Percentiles rank a stretch among this genome's conserved stretches.
These are phyloP conservation scores for Cephalopholis sonnerati DNA, from an alignment of 2,113 vertebrate genomes.

Conservation along the genomic window DNA sequence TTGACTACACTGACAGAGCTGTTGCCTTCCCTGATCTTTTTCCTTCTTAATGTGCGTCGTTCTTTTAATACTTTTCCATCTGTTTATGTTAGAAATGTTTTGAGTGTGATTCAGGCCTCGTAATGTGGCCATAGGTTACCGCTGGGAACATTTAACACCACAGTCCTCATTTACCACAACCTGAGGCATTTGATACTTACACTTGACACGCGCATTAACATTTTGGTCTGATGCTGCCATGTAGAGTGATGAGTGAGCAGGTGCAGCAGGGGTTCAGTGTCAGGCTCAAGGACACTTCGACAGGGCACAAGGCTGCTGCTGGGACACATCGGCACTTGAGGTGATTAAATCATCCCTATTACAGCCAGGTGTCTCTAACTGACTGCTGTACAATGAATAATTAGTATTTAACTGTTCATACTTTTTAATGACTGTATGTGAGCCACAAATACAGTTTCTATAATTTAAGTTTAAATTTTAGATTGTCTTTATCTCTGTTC, in stretches of 20 bases:
- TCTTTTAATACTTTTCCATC: neutral
- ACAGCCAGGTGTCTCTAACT: neutral
- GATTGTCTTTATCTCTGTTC: neutral
- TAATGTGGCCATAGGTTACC: neutral
- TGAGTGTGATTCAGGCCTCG: neutral
- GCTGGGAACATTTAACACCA: constrained; percentile 12
- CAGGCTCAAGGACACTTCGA: constrained; percentile 49
- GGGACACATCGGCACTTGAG: constrained; percentile 12
- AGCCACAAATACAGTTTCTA: neutral
- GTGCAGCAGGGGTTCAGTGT: constrained; percentile 37
- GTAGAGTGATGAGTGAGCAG: constrained; percentile 41
- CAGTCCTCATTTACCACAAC: constrained; percentile 4
- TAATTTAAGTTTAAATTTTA: neutral
- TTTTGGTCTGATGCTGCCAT: constrained; percentile 31
- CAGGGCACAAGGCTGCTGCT: constrained; percentile 27
- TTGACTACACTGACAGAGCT: neutral
- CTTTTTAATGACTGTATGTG: neutral
- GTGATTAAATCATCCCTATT: constrained; percentile 7
- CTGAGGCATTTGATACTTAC: constrained; percentile 24
- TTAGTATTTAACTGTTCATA: neutral
- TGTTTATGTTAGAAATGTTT: neutral
- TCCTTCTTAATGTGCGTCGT: neutral
- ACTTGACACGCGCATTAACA: constrained; percentile 35
- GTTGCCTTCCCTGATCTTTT: neutral
- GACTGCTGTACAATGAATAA: neutral